Evolutionary conservation across 2,113 vertebrate species (phyloP), one percentile per base, ranked within the genome.

Genomic region (Heterotis niloticus): DNA sequence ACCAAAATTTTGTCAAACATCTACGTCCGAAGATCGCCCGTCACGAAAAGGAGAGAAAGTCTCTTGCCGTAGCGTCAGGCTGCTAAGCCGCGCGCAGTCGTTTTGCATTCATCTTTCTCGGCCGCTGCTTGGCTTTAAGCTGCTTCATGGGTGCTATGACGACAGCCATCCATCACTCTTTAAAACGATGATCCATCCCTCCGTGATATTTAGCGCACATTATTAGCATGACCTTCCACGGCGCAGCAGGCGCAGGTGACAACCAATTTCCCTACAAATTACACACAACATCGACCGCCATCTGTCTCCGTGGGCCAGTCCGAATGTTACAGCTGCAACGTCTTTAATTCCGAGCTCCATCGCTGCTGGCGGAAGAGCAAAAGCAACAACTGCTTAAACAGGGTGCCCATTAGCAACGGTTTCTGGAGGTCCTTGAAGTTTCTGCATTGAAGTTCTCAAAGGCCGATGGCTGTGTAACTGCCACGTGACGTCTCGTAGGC

Each of bases 381-480:
- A 26, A 62, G 66, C 57, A 29, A 75, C 7, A 79, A 28, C 24
- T 16, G 23, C 1, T 17, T 78, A 28, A 67, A 56, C 80, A 28
- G 64, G 28, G 9, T 51, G 18, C 64, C 11, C 70, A 10, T 68
- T 62, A 69, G 20, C 74, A 66, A 29, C 57, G 62, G 60, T 67
- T 60, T 74, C 34, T 20, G 73, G 29, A 69, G n/a, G 10, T 71
- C 80, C 82, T 84, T 29, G 20, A 64, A 1, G 1, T 85, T 54
- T 23, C 52, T 26, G 20, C 71, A 72, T 78, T 81, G 75, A 77
- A 89, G 88, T 95, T 94, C 94, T 0, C 83, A 80, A 89, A 80
- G 86, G 85, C 90, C 84, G 88, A 92, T 95, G 20, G 20, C 14
- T 59, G 71, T 84, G 83, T 83, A 77, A 78, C 83, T 80, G 80